Base-by-base conservation (phyloP, 2,888 invertebrate species). In the Cacoxenus indagator region DNA sequence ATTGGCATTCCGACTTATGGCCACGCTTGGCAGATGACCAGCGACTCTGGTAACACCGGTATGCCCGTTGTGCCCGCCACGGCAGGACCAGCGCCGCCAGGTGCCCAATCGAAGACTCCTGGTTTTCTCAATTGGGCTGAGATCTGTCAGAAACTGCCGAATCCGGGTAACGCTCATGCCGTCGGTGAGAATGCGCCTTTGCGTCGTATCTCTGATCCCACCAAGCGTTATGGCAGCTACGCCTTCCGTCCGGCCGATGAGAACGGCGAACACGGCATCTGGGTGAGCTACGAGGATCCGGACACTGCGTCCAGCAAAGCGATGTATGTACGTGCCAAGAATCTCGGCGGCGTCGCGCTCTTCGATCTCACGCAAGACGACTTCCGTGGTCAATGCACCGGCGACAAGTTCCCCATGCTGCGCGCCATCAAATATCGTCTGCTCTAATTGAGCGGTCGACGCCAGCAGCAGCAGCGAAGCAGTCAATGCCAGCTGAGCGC, bases 221-320 rank as follows among this genome's bases (percentile, higher is more conserved):
- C 93, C 73, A 94, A 93, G 77, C 92, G 94, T 77, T 93, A 92
- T 72, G 94, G 95, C 64, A 92, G 92, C 14, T 96, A 95, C 85
- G 95, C 93, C 0, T 95, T 91, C 90, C 92, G 93, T 69, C 85
- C 92, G 0, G 93, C 94, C 67, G 91, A 92, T 67, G 90, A 91
- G 62, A 90, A 91, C 51, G 91, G 89, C 68, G 92, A 91, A 0
- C 90, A 91, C n/a, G 95, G 95, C 4, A 85, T 95, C 17, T 96
- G 95, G 95, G 92, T 94, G 3, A 92, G 92, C 71, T 95, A 93
- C 84, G 95, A 95, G 77, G 95, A 95, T 84, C 92, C 94, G 0
- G 95, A 95, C 77, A 94, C 94, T 0, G 94, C 93, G 57, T 93
- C 92, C 45, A 92, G 92, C 83, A 95, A 95, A 86, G 95, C 94